Evolutionary conservation across 2,888 invertebrate genomes (phyloP).

Genomic region (Napeogenes sylphis): DNA sequence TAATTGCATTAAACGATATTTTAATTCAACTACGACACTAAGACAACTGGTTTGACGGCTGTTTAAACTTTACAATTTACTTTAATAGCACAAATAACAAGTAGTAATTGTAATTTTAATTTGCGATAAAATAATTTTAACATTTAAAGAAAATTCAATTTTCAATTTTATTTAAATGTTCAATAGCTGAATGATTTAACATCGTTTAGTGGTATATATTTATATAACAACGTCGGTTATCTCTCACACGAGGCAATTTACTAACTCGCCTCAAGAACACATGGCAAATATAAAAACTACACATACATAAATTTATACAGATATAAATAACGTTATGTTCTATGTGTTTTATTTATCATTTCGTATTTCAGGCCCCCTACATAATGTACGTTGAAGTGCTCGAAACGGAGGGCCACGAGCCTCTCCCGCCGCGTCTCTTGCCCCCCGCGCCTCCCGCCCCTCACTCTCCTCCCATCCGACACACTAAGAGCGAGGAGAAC

Average conservation of each 20-base stretch:
- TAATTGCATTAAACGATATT: background rate
- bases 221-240: no score
- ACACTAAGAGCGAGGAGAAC: constrained; percentile 97
- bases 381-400: constrained; percentile 98
- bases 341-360: no score
- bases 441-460: constrained; percentile 87
- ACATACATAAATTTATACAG: no score
- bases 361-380: constrained; percentile 86
- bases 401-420: constrained; percentile 85
- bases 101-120: background rate
- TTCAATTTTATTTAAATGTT: no score
- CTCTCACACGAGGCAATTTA: no score
- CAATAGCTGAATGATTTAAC: no score
- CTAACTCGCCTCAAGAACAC: no score
- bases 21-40: background rate
- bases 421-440: constrained; percentile 93
- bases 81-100: background rate
- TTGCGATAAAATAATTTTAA: no score
- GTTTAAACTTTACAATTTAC: background rate
- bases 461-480: constrained; percentile 83
- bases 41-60: background rate
- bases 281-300: no score
- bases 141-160: no score
- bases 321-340: no score
- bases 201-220: no score